Conservation (phyloP, 1,140 invertebrate genomes). For the Hesperophylax magnus region DNA sequence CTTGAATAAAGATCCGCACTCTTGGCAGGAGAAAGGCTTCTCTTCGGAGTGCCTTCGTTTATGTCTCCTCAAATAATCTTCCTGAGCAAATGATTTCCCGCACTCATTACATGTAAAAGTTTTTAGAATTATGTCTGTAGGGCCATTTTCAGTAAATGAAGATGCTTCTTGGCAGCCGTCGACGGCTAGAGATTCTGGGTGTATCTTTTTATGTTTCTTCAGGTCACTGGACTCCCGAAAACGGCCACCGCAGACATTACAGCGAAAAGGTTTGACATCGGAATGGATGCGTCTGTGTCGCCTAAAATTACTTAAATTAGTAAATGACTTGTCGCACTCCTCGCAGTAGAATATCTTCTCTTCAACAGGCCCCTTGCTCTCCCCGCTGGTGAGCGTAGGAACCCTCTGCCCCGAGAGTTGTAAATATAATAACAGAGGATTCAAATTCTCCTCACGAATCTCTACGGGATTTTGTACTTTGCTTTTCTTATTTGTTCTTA, state of each 20-base stretch:
- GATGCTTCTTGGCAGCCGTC: background rate
- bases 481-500: too few relatives aligned
- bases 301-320: background rate
- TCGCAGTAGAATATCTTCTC: background rate
- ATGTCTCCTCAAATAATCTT: conserved; percentile 11
- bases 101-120: background rate
- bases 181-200: background rate
- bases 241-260: background rate
- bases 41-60: conserved; percentile 8
- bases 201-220: conserved; percentile 5
- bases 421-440: too few relatives aligned
- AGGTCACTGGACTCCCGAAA: conserved; percentile 4
- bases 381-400: too few relatives aligned
- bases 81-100: background rate
- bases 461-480: too few relatives aligned
- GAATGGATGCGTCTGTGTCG: background rate
- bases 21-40: background rate
- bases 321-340: conserved; percentile 3
- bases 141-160: background rate
- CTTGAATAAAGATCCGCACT: conserved; percentile 1
- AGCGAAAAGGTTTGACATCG: background rate
- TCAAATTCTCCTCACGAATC: too few relatives aligned
- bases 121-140: background rate
- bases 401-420: too few relatives aligned
- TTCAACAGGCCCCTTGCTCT: background rate